Percentiles rank a stretch among this genome's conserved stretches.
Conservation (phyloP, 1,140 invertebrate genomes). For the Calephelis nemesis region DNA sequence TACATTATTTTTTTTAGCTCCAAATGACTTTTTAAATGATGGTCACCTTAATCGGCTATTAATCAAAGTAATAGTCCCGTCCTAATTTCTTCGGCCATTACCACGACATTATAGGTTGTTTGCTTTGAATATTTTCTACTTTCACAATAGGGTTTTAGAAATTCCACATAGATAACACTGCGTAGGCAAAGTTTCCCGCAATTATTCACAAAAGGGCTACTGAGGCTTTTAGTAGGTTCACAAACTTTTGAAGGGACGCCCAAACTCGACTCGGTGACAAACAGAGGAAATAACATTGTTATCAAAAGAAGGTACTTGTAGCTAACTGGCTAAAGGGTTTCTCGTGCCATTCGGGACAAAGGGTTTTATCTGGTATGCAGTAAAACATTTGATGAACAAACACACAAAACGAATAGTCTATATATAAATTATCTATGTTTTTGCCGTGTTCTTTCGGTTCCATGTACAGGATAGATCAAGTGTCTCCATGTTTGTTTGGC, state of each 20-base stretch:
- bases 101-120: constrained; percentile 15
- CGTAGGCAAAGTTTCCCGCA: constrained; percentile 7
- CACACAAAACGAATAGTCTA: too few relatives aligned
- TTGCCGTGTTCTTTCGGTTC: too few relatives aligned
- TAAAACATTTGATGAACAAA: too few relatives aligned
- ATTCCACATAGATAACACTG: constrained; percentile 3
- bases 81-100: constrained; percentile 17
- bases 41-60: constrained; percentile 14
- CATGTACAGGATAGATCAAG: too few relatives aligned
- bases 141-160: background rate
- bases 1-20: too few relatives aligned
- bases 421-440: too few relatives aligned
- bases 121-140: constrained; percentile 9
- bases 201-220: constrained; percentile 9
- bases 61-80: constrained; percentile 17
- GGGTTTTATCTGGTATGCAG: too few relatives aligned
- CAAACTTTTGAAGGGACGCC: background rate
- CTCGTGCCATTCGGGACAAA: too few relatives aligned
- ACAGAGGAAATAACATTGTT: background rate
- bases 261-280: constrained; percentile 1
- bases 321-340: too few relatives aligned
- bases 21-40: background rate
- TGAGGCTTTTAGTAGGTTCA: constrained; percentile 7
- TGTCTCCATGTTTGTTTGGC: too few relatives aligned
- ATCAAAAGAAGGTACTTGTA: too few relatives aligned